Conservation (phyloP, 2,113 vertebrate genomes). For the Ictidomys tridecemlineatus region DNA sequence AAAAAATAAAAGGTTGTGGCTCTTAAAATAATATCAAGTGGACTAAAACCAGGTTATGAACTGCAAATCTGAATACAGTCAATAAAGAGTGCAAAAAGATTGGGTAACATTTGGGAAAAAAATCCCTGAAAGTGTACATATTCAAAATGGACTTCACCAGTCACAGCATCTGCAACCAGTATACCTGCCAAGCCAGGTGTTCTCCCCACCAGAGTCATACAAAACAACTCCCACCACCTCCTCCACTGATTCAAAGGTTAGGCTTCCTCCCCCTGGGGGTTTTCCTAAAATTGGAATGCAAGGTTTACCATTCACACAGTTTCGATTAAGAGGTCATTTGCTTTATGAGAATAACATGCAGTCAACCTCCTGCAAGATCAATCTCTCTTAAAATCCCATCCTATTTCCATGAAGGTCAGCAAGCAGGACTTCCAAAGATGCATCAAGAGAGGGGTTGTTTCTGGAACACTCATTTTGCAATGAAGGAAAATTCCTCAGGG, state of each 20-base stretch:
- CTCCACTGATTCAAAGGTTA: conserved; percentile 10
- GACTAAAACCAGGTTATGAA: neutral
- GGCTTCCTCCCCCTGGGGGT: conserved; percentile 21
- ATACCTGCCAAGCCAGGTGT: neutral
- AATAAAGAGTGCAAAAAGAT: neutral
- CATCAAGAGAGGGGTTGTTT: conserved; percentile 1
- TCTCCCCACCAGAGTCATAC: neutral
- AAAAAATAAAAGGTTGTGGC: neutral
- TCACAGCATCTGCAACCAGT: neutral
- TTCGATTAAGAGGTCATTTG: conserved; percentile 67
- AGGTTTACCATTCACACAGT: conserved; percentile 31
- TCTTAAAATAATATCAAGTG: neutral
- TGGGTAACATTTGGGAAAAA: neutral
- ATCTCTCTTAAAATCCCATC: conserved; percentile 54
- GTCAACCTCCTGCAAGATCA: conserved; percentile 31
- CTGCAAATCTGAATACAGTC: neutral
- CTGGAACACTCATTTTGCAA: conserved; percentile 71
- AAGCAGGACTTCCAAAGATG: conserved; percentile 36
- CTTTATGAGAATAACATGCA: conserved; percentile 72
- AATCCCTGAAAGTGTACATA: neutral
- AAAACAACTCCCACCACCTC: neutral
- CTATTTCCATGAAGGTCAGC: neutral
- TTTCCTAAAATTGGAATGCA: conserved; percentile 71
- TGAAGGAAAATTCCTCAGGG: conserved; percentile 19
- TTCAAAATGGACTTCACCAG: neutral